These are phyloP conservation scores for Crepidodera aurea DNA, from an alignment of 2,888 invertebrate genomes.

Conservation along the genomic window DNA sequence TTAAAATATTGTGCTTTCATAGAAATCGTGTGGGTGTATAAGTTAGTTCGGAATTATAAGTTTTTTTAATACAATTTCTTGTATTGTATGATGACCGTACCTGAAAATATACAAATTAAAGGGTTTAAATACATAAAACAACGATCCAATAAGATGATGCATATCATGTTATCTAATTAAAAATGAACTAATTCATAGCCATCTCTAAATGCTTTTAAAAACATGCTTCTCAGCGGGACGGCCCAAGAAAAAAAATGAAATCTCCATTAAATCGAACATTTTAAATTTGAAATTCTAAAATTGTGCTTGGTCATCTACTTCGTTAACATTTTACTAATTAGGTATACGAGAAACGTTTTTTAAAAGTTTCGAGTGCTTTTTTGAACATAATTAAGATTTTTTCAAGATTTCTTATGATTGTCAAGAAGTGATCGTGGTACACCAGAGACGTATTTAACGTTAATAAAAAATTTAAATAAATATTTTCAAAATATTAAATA, in stretches of 20 bases:
- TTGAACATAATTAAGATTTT: not conserved
- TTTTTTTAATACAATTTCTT: too few species aligned
- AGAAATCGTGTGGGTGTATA: too few species aligned
- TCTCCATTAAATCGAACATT: conserved; percentile 8
- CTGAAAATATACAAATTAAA: too few species aligned
- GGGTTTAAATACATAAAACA: too few species aligned
- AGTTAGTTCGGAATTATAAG: too few species aligned
- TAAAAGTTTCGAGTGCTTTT: not conserved
- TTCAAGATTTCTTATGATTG: too few species aligned
- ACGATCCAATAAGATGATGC: too few species aligned
- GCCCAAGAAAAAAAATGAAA: not conserved
- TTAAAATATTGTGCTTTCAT: not conserved
- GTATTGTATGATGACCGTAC: too few species aligned
- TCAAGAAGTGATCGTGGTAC: too few species aligned
- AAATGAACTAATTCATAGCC: not conserved
- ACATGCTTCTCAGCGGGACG: not conserved
- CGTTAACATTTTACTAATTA: conserved; percentile 2
- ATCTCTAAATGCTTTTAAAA: not conserved
- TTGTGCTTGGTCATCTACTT: not conserved
- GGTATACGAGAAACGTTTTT: not conserved
- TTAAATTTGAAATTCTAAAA: conserved; percentile 6
- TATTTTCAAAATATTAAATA: too few species aligned
- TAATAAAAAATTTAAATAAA: too few species aligned
- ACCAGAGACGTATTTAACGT: too few species aligned
- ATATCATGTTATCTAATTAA: not conserved